Evolutionary conservation across 2,888 invertebrate species (phyloP).

Genomic region (Dicranocentrus wangi): DNA sequence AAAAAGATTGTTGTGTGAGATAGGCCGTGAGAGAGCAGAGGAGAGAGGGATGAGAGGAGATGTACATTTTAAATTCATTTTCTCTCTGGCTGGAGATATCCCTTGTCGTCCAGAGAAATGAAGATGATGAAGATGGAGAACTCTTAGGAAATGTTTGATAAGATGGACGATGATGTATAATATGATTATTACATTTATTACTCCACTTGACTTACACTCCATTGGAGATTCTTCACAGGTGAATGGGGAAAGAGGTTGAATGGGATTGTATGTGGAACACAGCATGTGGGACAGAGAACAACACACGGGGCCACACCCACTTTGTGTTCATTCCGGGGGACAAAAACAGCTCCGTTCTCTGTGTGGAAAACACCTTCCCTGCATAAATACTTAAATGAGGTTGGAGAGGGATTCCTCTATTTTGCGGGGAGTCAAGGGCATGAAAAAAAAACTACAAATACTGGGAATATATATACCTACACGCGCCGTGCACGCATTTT

Average conservation of each 20-base stretch:
- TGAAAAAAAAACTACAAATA: no score
- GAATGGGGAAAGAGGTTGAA: constrained; percentile 14
- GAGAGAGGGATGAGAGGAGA: neutral
- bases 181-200: constrained; percentile 16
- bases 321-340: no score
- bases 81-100: constrained; percentile 21
- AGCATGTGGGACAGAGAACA: constrained; percentile 10
- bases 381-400: no score
- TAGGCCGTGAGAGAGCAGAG: neutral
- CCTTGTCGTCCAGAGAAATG: constrained; percentile 13
- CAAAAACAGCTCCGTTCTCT: no score
- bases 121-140: constrained; percentile 11
- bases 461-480: no score
- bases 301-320: constrained; percentile 19
- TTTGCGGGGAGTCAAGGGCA: no score
- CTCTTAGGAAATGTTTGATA: constrained; percentile 4
- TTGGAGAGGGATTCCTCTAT: no score
- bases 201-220: neutral
- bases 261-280: constrained; percentile 27
- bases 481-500: no score
- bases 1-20: no score
- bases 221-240: neutral
- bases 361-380: no score
- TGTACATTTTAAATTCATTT: neutral
- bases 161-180: constrained; percentile 20